These are phyloP conservation scores for Penaeus vannamei DNA, from an alignment of 1,140 invertebrate species.

Conservation along the genomic window DNA sequence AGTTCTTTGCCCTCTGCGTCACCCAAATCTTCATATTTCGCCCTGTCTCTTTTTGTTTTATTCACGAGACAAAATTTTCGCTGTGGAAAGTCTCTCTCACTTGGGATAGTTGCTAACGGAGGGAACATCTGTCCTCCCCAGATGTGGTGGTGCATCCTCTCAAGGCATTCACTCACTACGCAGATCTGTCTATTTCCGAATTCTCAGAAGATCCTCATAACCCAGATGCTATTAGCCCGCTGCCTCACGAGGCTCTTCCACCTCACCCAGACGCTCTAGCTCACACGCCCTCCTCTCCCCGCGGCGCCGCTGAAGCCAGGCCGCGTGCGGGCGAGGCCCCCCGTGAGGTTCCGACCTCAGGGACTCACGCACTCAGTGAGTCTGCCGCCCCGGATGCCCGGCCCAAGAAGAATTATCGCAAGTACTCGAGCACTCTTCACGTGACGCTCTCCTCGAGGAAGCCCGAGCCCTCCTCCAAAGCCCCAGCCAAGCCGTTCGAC, in stretches of 20 bases:
- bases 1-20: slow-evolving; percentile 20
- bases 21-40: slow-evolving; percentile 51
- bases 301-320: neutral
- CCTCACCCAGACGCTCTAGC: neutral
- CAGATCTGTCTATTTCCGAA: slow-evolving; percentile 61
- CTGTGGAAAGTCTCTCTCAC: neutral
- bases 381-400: neutral
- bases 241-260: neutral
- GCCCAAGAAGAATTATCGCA: slow-evolving; percentile 33
- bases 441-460: slow-evolving; percentile 48
- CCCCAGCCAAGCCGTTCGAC: neutral
- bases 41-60: slow-evolving; percentile 26
- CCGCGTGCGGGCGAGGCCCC: neutral
- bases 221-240: slow-evolving; percentile 9
- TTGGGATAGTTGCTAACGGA: slow-evolving; percentile 41
- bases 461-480: slow-evolving; percentile 26
- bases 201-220: slow-evolving; percentile 58
- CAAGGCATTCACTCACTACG: slow-evolving; percentile 63
- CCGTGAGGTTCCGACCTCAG: neutral
- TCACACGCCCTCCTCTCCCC: neutral
- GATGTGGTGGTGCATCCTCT: slow-evolving; percentile 67
- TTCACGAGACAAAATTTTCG: neutral
- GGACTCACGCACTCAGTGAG: neutral
- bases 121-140: slow-evolving; percentile 60
- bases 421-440: slow-evolving; percentile 55